Conservation (phyloP, 1,140 invertebrate species). For the Aricia agestis region DNA sequence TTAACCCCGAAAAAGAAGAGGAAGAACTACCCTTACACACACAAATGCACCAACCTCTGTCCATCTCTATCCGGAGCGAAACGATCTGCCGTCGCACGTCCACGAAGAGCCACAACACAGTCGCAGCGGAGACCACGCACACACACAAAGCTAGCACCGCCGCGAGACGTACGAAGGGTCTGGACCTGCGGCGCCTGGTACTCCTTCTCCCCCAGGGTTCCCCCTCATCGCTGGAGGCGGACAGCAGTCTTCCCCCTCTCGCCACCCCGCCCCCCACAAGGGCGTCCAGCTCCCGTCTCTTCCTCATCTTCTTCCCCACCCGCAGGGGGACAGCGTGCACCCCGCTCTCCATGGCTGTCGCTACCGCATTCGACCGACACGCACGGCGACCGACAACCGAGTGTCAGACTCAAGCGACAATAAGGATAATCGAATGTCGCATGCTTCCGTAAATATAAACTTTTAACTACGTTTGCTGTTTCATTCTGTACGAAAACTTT, state of each 20-base stretch:
- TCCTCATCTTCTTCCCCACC: constrained; percentile 79
- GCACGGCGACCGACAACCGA: constrained; percentile 36
- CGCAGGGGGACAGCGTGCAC: constrained; percentile 69
- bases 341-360: constrained; percentile 61
- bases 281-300: constrained; percentile 77
- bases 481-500: too few species aligned
- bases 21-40: not conserved
- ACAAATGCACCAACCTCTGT: constrained; percentile 77
- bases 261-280: constrained; percentile 65
- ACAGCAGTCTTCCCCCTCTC: constrained; percentile 63
- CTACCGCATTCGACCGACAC: constrained; percentile 53
- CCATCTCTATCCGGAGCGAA: constrained; percentile 79
- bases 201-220: constrained; percentile 55
- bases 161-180: constrained; percentile 76
- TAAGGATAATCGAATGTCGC: too few species aligned
- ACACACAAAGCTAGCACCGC: constrained; percentile 79
- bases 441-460: too few species aligned
- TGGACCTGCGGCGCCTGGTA: constrained; percentile 45
- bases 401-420: constrained; percentile 28
- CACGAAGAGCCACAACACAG: constrained; percentile 82
- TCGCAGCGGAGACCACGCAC: constrained; percentile 80
- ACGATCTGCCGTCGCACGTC: constrained; percentile 82
- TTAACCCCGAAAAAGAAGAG: too few species aligned
- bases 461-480: too few species aligned
- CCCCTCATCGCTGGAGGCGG: constrained; percentile 77